These are phyloP conservation scores for Tachuris rubrigastra DNA, from an alignment of 2,113 vertebrate genomes.

Conservation along the genomic window DNA sequence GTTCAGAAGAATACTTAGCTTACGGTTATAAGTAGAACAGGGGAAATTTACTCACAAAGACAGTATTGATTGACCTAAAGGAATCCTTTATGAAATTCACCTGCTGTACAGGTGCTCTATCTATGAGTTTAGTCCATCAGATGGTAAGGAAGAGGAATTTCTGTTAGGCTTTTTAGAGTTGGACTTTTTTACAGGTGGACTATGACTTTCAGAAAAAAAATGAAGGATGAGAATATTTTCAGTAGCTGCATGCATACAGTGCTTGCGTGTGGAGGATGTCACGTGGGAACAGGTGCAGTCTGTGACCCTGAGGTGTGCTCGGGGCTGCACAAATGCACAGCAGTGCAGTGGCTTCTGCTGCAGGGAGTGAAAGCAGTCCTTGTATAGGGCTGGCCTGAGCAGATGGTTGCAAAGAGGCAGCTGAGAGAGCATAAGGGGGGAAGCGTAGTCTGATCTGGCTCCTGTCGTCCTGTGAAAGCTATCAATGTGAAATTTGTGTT, in stretches of 20 bases:
- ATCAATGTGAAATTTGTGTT: constrained; percentile 37
- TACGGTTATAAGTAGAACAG: not conserved
- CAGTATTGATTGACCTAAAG: not conserved
- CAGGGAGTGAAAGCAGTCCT: not conserved
- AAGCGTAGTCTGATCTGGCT: constrained; percentile 1
- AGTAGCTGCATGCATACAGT: not conserved
- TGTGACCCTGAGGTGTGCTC: not conserved
- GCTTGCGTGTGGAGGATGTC: not conserved
- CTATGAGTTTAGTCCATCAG: not conserved
- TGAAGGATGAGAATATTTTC: not conserved
- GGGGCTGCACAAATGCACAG: not conserved
- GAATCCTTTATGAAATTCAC: not conserved
- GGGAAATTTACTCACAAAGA: not conserved
- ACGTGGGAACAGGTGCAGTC: fast-evolving
- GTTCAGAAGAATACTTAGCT: not conserved
- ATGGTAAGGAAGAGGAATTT: not conserved
- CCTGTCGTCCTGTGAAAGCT: constrained; percentile 18
- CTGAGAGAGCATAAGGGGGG: constrained; percentile 26
- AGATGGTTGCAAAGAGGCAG: constrained; percentile 38
- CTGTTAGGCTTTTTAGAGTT: not conserved
- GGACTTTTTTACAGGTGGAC: not conserved
- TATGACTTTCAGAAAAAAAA: not conserved
- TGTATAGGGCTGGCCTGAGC: not conserved
- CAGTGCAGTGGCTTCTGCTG: not conserved
- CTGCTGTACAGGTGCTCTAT: not conserved